Conservation (phyloP, 1,140 invertebrate genomes). For the Trichoplusia ni region DNA sequence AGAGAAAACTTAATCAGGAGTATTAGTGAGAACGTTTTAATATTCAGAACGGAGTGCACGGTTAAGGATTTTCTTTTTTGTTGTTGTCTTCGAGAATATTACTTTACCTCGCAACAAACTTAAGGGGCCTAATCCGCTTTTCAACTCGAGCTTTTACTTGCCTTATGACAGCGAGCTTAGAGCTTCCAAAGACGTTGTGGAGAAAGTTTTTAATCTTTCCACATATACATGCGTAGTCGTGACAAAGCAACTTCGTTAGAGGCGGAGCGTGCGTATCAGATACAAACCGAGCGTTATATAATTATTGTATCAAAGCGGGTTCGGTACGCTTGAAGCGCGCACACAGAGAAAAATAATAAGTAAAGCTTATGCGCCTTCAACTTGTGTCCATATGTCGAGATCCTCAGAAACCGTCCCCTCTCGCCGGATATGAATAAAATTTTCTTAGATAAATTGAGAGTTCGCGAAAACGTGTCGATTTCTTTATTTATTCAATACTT, state of each 20-base stretch:
- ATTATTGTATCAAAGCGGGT: slow-evolving; percentile 14
- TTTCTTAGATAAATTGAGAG: slow-evolving; percentile 71
- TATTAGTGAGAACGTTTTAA: slow-evolving; percentile 50
- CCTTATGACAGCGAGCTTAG: slow-evolving; percentile 73
- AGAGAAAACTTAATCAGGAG: slow-evolving; percentile 42
- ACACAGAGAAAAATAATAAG: slow-evolving; percentile 55
- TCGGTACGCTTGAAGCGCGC: slow-evolving; percentile 14
- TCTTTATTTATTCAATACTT: slow-evolving; percentile 75
- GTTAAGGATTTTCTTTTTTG: slow-evolving; percentile 62
- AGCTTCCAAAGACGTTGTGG: slow-evolving; percentile 60
- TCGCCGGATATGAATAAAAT: slow-evolving; percentile 70
- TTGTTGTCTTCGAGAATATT: slow-evolving; percentile 67
- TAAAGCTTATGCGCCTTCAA: slow-evolving; percentile 53
- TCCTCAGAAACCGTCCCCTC: slow-evolving; percentile 57
- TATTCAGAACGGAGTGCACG: slow-evolving; percentile 52
- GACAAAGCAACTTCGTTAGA: slow-evolving; percentile 35
- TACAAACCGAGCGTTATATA: slow-evolving; percentile 10
- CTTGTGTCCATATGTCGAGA: slow-evolving; percentile 63
- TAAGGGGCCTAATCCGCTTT: slow-evolving; percentile 76
- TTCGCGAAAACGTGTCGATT: slow-evolving; percentile 72
- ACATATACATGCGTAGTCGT: slow-evolving; percentile 44
- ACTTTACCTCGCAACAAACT: slow-evolving; percentile 75
- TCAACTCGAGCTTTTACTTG: slow-evolving; percentile 71
- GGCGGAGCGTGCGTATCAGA: background rate
- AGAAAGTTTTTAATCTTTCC: slow-evolving; percentile 72